Evolutionary conservation across 2,888 invertebrate species (phyloP).

Genomic region (Trilocha varians): DNA sequence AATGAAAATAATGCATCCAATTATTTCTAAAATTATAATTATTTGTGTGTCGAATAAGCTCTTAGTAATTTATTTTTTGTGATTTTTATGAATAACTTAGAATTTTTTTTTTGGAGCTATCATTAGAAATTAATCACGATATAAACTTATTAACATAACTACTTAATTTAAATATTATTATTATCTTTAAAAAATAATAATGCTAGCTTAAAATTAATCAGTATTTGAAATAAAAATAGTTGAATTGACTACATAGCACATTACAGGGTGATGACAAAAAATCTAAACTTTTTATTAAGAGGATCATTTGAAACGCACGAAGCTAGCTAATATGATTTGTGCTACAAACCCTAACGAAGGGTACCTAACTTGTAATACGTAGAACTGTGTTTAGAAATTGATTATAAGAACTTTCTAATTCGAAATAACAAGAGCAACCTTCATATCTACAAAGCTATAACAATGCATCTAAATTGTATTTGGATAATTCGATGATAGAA

Average conservation of each 20-base stretch:
- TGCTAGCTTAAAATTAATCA: too few species aligned
- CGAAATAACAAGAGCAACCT: slow-evolving; percentile 22
- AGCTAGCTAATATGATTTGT: neutral
- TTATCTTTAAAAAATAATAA: too few species aligned
- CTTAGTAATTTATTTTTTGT: neutral
- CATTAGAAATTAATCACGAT: too few species aligned
- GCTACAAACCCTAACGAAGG: neutral
- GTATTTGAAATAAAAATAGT: neutral
- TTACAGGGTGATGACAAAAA: neutral
- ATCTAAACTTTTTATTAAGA: neutral
- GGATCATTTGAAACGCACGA: neutral
- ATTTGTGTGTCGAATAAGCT: neutral
- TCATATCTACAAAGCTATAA: slow-evolving; percentile 47
- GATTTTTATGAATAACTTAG: neutral
- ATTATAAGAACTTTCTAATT: neutral
- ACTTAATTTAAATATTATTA: too few species aligned
- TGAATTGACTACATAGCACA: neutral
- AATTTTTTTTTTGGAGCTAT: too few species aligned
- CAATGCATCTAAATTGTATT: slow-evolving; percentile 13
- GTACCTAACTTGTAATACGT: neutral
- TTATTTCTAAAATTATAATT: neutral
- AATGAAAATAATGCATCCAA: neutral
- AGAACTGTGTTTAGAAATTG: neutral
- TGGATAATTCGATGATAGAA: slow-evolving; percentile 28
- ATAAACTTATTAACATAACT: too few species aligned